A percentile compares a stretch with the other conserved stretches of the same genome.
phyloP scores from a whole-genome alignment of 1,140 invertebrate genomes.

The Antheraea mylitta region DNA sequence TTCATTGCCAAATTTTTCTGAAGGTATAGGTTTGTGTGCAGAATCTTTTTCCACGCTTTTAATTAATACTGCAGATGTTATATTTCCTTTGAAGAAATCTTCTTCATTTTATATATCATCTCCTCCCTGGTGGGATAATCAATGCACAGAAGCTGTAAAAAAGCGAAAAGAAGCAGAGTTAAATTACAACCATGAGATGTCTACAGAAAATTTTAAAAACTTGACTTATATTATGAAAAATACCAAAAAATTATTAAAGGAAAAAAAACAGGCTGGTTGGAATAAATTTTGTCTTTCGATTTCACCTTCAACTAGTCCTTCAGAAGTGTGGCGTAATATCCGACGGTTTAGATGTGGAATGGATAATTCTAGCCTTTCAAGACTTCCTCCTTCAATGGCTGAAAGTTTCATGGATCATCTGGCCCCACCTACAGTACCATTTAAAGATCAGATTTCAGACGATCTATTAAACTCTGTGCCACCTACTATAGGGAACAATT shows the following conservation, averaged over 20 bases:
- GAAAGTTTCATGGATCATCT: conserved; percentile 9
- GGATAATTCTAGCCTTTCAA: not conserved
- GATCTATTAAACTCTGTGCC: not conserved
- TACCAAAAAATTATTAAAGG: not conserved
- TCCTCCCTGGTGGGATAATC: conserved; percentile 27
- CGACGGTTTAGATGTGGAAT: not conserved
- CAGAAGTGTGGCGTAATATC: conserved; percentile 7
- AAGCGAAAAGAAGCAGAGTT: conserved; percentile 22
- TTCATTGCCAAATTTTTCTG: not conserved
- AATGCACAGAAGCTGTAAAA: conserved; percentile 23
- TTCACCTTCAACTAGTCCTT: not conserved
- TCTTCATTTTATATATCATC: not conserved
- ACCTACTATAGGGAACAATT: not conserved
- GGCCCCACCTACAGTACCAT: conserved; percentile 15
- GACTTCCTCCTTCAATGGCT: not conserved
- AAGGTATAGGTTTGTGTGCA: too few species aligned
- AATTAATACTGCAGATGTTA: too few species aligned
- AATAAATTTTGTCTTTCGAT: conserved; percentile 2
- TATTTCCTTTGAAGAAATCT: not conserved
- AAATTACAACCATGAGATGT: not conserved
- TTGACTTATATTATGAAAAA: not conserved
- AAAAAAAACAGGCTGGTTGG: conserved; percentile 9
- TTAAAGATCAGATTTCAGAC: too few species aligned
- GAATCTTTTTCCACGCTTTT: too few species aligned
- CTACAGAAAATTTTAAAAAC: not conserved